phyloP scores from a whole-genome alignment of 2,888 invertebrate species.

The Agonopterix heracliana region DNA sequence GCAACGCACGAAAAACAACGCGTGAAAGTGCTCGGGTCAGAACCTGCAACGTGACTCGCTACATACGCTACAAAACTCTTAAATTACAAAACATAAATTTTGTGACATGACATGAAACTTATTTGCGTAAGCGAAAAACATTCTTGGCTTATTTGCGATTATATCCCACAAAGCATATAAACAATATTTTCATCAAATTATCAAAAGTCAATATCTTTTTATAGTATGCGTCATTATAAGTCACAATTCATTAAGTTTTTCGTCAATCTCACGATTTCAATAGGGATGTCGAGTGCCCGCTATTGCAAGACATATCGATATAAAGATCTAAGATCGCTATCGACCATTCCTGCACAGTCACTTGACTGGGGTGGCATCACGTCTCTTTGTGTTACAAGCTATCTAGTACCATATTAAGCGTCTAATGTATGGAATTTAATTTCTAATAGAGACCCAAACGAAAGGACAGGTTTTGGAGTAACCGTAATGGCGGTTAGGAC shows the following conservation, averaged over 20 bases:
- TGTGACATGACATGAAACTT: too few species aligned
- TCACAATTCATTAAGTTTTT: conserved; percentile 74
- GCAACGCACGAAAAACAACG: too few species aligned
- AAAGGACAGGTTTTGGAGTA: conserved; percentile 51
- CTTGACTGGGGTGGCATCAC: conserved; percentile 71
- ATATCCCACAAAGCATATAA: too few species aligned
- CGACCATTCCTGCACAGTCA: conserved; percentile 71
- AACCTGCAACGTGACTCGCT: too few species aligned
- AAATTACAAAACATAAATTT: too few species aligned
- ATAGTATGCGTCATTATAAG: conserved; percentile 63
- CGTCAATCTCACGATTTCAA: conserved; percentile 66
- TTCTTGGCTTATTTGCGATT: too few species aligned
- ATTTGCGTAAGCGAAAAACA: too few species aligned
- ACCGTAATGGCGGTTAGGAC: conserved; percentile 58
- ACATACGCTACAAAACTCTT: too few species aligned
- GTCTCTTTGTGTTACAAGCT: conserved; percentile 65
- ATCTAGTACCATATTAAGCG: conserved; percentile 68
- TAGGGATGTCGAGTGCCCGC: conserved; percentile 69
- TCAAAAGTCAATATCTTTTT: conserved; percentile 46
- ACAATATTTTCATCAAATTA: conserved; percentile 25
- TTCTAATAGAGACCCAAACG: conserved; percentile 47
- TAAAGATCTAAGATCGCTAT: conserved; percentile 66
- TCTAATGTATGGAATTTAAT: conserved; percentile 72
- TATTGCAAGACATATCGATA: conserved; percentile 67
- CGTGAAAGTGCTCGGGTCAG: too few species aligned